Conservation (phyloP, 1,140 invertebrate species). For the Cotesia glomerata region DNA sequence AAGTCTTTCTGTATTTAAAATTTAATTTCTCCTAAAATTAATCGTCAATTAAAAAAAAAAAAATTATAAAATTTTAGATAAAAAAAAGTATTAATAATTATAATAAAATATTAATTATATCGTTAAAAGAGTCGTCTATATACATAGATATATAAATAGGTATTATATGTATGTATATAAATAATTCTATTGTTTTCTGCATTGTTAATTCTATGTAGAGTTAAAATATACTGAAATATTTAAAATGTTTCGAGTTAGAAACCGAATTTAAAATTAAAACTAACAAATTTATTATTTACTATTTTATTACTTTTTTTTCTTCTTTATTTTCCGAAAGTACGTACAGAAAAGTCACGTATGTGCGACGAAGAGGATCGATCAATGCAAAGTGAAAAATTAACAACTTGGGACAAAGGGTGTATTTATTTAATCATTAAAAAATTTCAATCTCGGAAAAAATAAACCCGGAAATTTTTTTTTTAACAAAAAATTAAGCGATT, state of each 20-base stretch:
- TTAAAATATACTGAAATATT: slow-evolving; percentile 34
- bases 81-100: no score
- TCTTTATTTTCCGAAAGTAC: slow-evolving; percentile 6
- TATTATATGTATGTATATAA: slow-evolving; percentile 35
- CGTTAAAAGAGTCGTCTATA: no score
- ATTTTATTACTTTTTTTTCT: slow-evolving; percentile 7
- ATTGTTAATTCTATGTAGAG: slow-evolving; percentile 59
- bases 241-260: background rate
- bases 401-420: background rate
- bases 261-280: background rate
- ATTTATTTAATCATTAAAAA: slow-evolving; percentile 8
- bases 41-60: background rate
- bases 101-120: background rate
- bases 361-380: slow-evolving; percentile 13
- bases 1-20: background rate
- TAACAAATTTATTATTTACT: slow-evolving; percentile 14
- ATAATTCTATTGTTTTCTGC: slow-evolving; percentile 51
- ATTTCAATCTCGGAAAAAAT: slow-evolving; percentile 7
- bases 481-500: no score
- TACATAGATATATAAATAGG: no score
- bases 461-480: no score
- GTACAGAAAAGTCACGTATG: slow-evolving; percentile 20
- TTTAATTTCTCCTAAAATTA: background rate
- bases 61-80: no score
- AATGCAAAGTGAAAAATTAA: slow-evolving; percentile 9